Evolutionary conservation across 2,797 vertebrate genomes (phyloP).

Genomic region (Pangasius krempfi): DNA sequence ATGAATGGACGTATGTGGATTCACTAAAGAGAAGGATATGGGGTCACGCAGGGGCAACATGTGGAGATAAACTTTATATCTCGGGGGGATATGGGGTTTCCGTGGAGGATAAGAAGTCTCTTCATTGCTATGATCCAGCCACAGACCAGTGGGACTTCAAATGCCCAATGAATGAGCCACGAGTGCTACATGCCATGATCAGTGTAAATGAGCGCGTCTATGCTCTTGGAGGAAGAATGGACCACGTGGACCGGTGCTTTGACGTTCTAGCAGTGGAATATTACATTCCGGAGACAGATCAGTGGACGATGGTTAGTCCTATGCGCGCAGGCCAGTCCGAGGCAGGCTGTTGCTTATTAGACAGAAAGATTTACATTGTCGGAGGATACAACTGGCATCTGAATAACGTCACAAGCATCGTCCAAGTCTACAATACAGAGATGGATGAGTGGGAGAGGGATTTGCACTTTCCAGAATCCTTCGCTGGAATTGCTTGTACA

Average conservation of each 20-base stretch:
- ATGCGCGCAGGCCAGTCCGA: slow-evolving; percentile 96
- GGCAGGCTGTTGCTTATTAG: slow-evolving; percentile 89
- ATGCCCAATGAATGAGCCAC: slow-evolving; percentile 91
- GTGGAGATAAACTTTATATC: slow-evolving; percentile 83
- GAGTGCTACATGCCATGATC: slow-evolving; percentile 93
- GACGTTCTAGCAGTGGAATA: slow-evolving; percentile 92
- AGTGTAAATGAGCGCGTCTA: slow-evolving; percentile 80
- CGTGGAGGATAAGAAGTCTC: slow-evolving; percentile 90
- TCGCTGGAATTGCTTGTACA: slow-evolving; percentile 90
- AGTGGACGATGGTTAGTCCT: slow-evolving; percentile 94
- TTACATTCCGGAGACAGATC: slow-evolving; percentile 87
- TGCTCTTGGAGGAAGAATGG: slow-evolving; percentile 92
- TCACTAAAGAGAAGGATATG: slow-evolving; percentile 92
- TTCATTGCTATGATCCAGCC: slow-evolving; percentile 88
- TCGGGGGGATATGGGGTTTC: slow-evolving; percentile 95
- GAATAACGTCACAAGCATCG: slow-evolving; percentile 95
- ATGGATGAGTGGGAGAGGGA: slow-evolving; percentile 96
- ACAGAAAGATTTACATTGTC: slow-evolving; percentile 88
- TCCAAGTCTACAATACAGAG: slow-evolving; percentile 95
- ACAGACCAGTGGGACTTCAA: slow-evolving; percentile 90
- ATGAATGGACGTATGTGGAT: slow-evolving; percentile 89
- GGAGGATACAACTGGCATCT: slow-evolving; percentile 98
- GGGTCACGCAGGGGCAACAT: slow-evolving; percentile 90
- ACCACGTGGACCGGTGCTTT: slow-evolving; percentile 95
- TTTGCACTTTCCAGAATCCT: slow-evolving; percentile 94